Base-by-base conservation (phyloP, 2,888 invertebrate genomes). In the Acanthoscelides obtectus region DNA sequence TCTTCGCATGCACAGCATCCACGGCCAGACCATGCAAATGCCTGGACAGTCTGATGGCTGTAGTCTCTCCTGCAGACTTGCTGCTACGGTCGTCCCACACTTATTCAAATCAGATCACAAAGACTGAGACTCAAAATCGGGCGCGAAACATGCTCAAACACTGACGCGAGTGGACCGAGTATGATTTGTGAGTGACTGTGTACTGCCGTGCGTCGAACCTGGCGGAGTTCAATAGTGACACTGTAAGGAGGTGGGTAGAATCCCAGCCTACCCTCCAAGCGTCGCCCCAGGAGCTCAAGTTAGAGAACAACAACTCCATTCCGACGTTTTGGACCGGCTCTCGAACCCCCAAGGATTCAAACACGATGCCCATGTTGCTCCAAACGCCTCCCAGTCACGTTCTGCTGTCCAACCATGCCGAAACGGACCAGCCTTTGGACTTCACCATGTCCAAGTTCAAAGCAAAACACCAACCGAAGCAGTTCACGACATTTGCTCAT, bases 391-490 rank as follows among this genome's bases (percentile, higher is more conserved):
- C 21, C 21, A 83, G 83, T 74, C 86, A 86, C 78, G 84, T 86
- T 80, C 82, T 85, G 75, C 82, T 84, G 85, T 87, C 88, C 84
- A 86, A 83, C 72, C 86, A 86, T 75, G 22, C 66, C 20, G 79
- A 86, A 82, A 72, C 84, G 72, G 89, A 89, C 84, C 92, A 92
- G 86, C 92, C 92, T 79, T 87, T 92, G 80, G 92, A 92, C 88
- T 92, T 92, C 87, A 92, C 92, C 84, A 91, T 92, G 88, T 88
- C 88, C 75, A 88, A 88, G 74, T 86, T 88, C 76, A 86, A 86
- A 76, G 84, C 85, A 79, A 86, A 85, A 80, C 77, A 81, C 19
- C 84, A 85, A 73, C 78, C 85, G 25, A 84, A 85, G 75, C 83
- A 85, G 72, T 82, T 84, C 71, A 82, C 81, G 75, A 82, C 79